Conservation (phyloP, 2,888 invertebrate genomes). For the Drosophila longiperda region DNA sequence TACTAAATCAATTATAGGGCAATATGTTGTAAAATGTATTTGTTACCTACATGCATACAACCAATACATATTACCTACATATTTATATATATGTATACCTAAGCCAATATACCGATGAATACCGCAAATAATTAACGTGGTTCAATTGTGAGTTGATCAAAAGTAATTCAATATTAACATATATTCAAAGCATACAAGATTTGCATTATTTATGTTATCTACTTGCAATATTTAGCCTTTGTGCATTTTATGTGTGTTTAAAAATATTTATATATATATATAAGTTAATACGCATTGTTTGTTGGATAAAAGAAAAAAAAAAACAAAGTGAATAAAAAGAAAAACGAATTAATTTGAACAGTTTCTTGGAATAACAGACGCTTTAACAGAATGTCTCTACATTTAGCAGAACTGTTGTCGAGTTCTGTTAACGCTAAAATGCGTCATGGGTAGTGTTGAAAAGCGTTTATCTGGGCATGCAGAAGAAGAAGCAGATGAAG, state of each 20-base stretch:
- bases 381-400: conserved; percentile 17
- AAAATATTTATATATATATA: conserved; percentile 26
- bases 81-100: conserved; percentile 8
- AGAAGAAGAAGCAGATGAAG: conserved; percentile 28
- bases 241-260: conserved; percentile 29
- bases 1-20: conserved; percentile 74
- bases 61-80: conserved; percentile 38
- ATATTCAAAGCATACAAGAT: conserved; percentile 13
- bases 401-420: background rate
- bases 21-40: conserved; percentile 70
- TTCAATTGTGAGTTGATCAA: conserved; percentile 12
- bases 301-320: conserved; percentile 23
- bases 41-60: conserved; percentile 64
- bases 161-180: conserved; percentile 46
- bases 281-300: conserved; percentile 40
- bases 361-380: conserved; percentile 1
- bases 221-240: conserved; percentile 38
- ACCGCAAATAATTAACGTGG: conserved; percentile 19
- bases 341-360: background rate
- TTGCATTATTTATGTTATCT: conserved; percentile 43
- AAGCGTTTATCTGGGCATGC: conserved; percentile 9
- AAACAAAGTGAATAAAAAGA: background rate
- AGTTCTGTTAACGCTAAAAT: conserved; percentile 27
- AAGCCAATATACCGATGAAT: conserved; percentile 16
- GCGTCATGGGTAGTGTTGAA: conserved; percentile 34